Evolutionary conservation across 2,113 vertebrate species (phyloP).

Genomic region (Aplodontia rufa): DNA sequence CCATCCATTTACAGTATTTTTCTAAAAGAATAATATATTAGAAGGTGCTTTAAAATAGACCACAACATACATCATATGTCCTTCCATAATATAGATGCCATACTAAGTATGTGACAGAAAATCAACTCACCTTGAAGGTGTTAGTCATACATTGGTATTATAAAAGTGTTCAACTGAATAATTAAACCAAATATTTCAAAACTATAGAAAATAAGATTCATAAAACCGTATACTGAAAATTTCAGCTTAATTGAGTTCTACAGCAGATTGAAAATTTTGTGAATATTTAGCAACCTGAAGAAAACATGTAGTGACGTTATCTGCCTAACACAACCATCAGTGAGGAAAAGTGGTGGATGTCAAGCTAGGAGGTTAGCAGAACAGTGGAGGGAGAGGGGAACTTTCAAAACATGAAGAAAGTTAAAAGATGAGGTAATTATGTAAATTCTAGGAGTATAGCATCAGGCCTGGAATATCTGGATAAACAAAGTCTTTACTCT

Average conservation of each 20-base stretch:
- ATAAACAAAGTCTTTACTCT: background rate
- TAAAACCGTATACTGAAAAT: background rate
- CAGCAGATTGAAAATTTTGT: background rate
- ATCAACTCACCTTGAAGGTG: background rate
- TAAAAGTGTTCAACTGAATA: background rate
- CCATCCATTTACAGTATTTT: background rate
- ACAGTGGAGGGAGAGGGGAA: background rate
- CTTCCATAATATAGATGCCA: background rate
- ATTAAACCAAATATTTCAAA: conserved; percentile 36
- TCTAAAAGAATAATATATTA: background rate
- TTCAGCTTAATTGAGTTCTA: conserved; percentile 15
- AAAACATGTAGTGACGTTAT: background rate
- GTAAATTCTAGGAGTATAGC: background rate
- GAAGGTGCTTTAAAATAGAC: background rate
- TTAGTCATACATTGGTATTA: background rate
- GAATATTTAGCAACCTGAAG: background rate
- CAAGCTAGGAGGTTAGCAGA: background rate
- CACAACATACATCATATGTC: background rate
- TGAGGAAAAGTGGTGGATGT: background rate
- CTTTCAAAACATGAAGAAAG: background rate
- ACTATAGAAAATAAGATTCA: background rate
- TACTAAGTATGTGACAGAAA: background rate
- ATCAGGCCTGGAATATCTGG: background rate
- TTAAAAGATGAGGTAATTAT: background rate
- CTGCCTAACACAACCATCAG: background rate